A percentile compares a stretch with the other conserved stretches of the same genome.
Conservation (phyloP, 2,113 vertebrate genomes). For the Indicator indicator region DNA sequence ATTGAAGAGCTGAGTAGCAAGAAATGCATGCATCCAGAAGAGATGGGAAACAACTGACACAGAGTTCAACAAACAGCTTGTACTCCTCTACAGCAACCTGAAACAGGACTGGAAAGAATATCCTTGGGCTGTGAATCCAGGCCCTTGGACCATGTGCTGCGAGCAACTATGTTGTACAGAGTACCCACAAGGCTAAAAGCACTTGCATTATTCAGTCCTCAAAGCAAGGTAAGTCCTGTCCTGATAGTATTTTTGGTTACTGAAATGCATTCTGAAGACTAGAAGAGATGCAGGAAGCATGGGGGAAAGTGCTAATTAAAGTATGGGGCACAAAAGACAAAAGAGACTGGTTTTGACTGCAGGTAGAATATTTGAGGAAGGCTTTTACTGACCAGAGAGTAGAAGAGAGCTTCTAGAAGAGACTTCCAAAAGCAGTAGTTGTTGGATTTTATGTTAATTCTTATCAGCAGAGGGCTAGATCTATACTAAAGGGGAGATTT, state of each 20-base stretch:
- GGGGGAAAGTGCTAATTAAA: not conserved
- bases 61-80: not conserved
- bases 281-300: not conserved
- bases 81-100: not conserved
- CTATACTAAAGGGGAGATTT: not conserved
- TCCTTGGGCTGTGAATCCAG: not conserved
- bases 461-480: not conserved
- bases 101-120: not conserved
- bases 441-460: not conserved
- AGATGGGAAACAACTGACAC: not conserved
- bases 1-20: not conserved
- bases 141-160: not conserved
- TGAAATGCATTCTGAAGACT: not conserved
- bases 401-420: not conserved
- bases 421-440: not conserved
- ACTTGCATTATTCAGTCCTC: not conserved
- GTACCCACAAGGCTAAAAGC: not conserved
- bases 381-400: not conserved
- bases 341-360: not conserved
- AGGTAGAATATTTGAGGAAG: not conserved
- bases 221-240: not conserved
- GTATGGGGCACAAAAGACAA: not conserved
- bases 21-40: not conserved
- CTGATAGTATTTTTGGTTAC: not conserved
- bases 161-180: not conserved